A percentile compares a stretch with the other conserved stretches of the same genome.
Conservation (phyloP, 2,797 vertebrate genomes). For the Xiphophorus birchmanni region DNA sequence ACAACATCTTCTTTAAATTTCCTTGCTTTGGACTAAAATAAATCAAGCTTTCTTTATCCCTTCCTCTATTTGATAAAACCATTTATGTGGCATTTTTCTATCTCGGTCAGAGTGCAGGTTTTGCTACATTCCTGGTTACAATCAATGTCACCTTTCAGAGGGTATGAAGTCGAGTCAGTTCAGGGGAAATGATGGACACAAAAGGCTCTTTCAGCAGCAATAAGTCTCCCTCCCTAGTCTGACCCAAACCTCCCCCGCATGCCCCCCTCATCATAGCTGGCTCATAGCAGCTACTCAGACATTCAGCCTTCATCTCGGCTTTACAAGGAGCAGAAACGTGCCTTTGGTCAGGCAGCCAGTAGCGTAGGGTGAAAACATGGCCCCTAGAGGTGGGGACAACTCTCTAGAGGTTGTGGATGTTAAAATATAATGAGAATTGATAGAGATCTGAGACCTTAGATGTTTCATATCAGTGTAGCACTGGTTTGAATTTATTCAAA, state of each 20-base stretch:
- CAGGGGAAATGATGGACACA: constrained; percentile 65
- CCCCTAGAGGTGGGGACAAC: neutral
- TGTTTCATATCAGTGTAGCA: neutral
- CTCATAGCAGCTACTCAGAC: constrained; percentile 55
- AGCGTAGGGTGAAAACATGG: constrained; percentile 30
- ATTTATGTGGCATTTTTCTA: constrained; percentile 54
- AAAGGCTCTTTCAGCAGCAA: constrained; percentile 78
- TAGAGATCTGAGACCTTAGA: constrained; percentile 27
- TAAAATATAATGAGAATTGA: constrained; percentile 45
- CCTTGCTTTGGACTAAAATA: constrained; percentile 11
- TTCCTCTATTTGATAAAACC: constrained; percentile 54
- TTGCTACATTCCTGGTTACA: constrained; percentile 59
- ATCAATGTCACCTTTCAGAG: constrained; percentile 84
- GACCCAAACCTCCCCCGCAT: constrained; percentile 63
- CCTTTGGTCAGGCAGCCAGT: constrained; percentile 38
- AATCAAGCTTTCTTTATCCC: constrained; percentile 21
- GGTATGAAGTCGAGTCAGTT: constrained; percentile 48
- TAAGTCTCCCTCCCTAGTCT: constrained; percentile 50
- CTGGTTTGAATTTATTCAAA: neutral
- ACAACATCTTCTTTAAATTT: neutral
- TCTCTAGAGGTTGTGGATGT: constrained; percentile 28
- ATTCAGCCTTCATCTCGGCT: constrained; percentile 54
- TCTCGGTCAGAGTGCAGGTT: constrained; percentile 60
- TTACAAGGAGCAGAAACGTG: constrained; percentile 50
- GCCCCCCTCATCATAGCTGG: neutral